Evolutionary conservation across 2,797 vertebrate genomes (phyloP).

Genomic region (Enteromius thamalakanensis): DNA sequence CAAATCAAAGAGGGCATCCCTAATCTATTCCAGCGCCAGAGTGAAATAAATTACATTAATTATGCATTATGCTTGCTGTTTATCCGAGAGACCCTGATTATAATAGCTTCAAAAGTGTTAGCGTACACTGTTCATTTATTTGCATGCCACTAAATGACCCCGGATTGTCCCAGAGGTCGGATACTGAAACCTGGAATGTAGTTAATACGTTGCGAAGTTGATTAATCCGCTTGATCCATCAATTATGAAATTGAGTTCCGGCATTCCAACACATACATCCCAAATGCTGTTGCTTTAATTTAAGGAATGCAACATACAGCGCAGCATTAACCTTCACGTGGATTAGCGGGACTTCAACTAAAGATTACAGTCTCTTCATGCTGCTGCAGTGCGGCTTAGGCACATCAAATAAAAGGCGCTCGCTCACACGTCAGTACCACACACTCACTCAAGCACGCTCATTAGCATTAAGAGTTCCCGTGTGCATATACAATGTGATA

Average conservation of each 20-base stretch:
- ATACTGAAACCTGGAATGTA: conserved; percentile 27
- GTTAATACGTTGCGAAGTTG: conserved; percentile 24
- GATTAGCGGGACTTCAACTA: conserved; percentile 55
- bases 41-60: conserved; percentile 62
- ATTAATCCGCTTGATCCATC: conserved; percentile 58
- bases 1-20: conserved; percentile 50
- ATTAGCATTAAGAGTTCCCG: conserved; percentile 38
- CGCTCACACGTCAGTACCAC: conserved; percentile 32
- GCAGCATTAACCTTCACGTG: conserved; percentile 55
- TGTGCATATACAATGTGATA: conserved; percentile 16
- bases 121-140: conserved; percentile 20
- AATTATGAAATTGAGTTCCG: conserved; percentile 58
- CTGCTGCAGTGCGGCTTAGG: conserved; percentile 46
- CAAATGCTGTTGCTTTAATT: conserved; percentile 48
- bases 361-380: conserved; percentile 52
- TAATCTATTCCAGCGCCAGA: conserved; percentile 41
- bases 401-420: conserved; percentile 35
- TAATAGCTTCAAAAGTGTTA: conserved; percentile 24
- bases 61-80: conserved; percentile 55
- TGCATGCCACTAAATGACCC: conserved; percentile 38
- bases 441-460: conserved; percentile 26
- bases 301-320: conserved; percentile 22
- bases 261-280: conserved; percentile 49
- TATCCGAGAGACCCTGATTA: conserved; percentile 48
- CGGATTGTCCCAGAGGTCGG: conserved; percentile 11